Evolutionary conservation across 2,888 invertebrate genomes (phyloP).

Genomic region (Quadroppia sp.): DNA sequence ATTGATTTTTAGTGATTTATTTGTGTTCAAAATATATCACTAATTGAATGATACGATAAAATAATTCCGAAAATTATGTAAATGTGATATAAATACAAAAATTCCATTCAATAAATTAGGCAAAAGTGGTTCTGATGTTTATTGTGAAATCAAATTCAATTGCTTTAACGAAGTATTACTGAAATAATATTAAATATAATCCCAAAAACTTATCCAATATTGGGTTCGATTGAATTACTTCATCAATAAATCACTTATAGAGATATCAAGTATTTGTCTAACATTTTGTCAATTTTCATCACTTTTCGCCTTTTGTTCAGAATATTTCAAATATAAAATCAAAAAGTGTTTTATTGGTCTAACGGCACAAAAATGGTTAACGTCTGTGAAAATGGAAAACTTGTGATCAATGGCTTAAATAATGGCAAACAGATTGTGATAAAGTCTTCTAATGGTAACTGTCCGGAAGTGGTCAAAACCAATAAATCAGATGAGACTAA

Average conservation of each 20-base stretch:
- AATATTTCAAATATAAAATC: background rate
- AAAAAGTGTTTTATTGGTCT: background rate
- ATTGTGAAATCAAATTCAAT: background rate
- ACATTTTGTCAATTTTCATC: background rate
- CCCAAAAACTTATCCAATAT: no score
- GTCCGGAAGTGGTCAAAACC: background rate
- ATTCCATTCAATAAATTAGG: background rate
- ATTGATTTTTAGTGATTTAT: no score
- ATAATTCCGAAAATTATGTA: background rate
- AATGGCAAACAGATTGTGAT: constrained; percentile 23
- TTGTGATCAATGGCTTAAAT: background rate
- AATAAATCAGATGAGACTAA: background rate
- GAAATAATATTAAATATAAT: no score
- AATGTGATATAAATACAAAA: background rate
- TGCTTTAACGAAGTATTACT: background rate
- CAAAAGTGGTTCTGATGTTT: constrained; percentile 20
- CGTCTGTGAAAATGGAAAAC: constrained; percentile 23
- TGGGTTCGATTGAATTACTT: constrained; percentile 24
- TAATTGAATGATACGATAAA: no score
- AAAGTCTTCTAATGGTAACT: constrained; percentile 15
- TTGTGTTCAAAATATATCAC: no score
- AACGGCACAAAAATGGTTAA: constrained; percentile 5
- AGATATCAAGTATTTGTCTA: background rate
- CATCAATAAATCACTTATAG: background rate
- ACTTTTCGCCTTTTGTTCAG: constrained; percentile 10